A percentile compares a stretch with the other conserved stretches of the same genome.
Evolutionary conservation across 2,113 vertebrate genomes (phyloP).

Genomic region (Perccottus glenii): DNA sequence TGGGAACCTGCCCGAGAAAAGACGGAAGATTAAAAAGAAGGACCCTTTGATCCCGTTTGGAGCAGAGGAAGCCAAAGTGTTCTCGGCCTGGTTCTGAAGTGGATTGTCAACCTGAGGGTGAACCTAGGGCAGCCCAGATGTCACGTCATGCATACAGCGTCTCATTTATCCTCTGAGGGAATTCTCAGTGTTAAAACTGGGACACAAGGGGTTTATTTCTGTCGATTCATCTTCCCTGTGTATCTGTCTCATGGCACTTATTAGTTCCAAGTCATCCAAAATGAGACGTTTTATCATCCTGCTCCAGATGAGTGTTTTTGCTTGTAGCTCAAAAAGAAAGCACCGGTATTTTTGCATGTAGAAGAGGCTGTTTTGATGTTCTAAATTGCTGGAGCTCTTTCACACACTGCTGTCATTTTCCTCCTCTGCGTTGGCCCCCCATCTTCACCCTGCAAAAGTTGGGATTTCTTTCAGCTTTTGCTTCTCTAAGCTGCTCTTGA

Average conservation of each 20-base stretch:
- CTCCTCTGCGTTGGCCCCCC: neutral
- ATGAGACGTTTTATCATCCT: constrained; percentile 8
- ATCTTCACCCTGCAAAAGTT: constrained; percentile 12
- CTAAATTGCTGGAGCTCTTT: constrained; percentile 20
- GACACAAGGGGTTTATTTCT: constrained; percentile 49
- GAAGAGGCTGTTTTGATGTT: constrained; percentile 22
- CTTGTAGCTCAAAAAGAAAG: constrained; percentile 6
- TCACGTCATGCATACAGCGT: constrained; percentile 15
- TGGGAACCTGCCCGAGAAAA: constrained; percentile 22
- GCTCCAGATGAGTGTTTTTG: constrained; percentile 20
- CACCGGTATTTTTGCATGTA: constrained; percentile 18
- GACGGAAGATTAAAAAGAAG: constrained; percentile 7
- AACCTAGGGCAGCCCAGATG: constrained; percentile 45
- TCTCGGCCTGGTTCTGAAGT: constrained; percentile 27
- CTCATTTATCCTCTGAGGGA: constrained; percentile 27
- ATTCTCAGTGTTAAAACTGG: constrained; percentile 32
- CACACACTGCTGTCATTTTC: constrained; percentile 9
- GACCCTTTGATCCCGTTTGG: constrained; percentile 12
- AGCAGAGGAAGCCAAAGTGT: constrained; percentile 16
- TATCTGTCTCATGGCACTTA: constrained; percentile 19
- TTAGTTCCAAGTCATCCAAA: constrained; percentile 26
- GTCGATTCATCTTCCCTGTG: constrained; percentile 16
- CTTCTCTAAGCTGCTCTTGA: neutral
- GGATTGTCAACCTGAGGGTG: constrained; percentile 29
- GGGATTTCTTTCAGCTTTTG: constrained; percentile 21